Percentiles rank a stretch among this genome's conserved stretches.
These are phyloP conservation scores for Balaeniceps rex DNA, from an alignment of 2,113 vertebrate species.

Conservation along the genomic window DNA sequence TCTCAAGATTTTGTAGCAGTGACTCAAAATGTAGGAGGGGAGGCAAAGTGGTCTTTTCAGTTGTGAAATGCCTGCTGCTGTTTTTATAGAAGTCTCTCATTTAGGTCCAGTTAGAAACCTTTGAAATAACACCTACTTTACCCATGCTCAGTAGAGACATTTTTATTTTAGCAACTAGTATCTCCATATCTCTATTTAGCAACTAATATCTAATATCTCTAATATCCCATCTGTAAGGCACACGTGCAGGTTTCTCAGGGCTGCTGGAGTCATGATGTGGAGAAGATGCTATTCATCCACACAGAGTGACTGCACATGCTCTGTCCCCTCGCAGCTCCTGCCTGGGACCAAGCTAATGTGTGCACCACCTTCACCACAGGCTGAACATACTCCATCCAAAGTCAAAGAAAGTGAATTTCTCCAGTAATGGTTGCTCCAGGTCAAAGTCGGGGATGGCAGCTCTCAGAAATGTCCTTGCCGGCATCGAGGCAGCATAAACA, in stretches of 20 bases:
- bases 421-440: not conserved
- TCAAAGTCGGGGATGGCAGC: not conserved
- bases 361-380: not conserved
- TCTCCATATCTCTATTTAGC: too few species aligned
- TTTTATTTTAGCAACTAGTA: not conserved
- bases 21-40: not conserved
- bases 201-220: too few species aligned
- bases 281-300: not conserved
- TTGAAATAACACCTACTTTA: not conserved
- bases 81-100: not conserved
- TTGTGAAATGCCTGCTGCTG: not conserved
- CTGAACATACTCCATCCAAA: not conserved
- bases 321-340: not conserved
- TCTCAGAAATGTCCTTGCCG: not conserved
- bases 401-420: not conserved
- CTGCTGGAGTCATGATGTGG: not conserved
- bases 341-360: not conserved
- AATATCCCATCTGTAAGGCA: not conserved
- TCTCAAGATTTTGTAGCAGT: not conserved
- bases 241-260: not conserved
- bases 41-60: not conserved
- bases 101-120: not conserved
- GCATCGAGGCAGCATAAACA: not conserved
- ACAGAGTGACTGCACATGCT: not conserved
- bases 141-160: not conserved